phyloP scores from a whole-genome alignment of 2,797 vertebrate genomes.

The Melanotaenia pygmaea region DNA sequence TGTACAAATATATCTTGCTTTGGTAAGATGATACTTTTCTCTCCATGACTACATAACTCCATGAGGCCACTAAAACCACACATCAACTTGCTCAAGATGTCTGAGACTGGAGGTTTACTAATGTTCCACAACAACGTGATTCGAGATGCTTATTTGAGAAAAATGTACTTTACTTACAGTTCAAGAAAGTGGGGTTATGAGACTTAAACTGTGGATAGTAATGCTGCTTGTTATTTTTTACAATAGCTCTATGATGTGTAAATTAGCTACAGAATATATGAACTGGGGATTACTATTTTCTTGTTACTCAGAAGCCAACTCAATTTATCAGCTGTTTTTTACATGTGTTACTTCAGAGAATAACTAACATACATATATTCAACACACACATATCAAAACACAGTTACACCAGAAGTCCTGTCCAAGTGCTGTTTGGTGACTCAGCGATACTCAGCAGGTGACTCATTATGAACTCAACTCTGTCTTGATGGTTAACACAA shows the following conservation, averaged over 20 bases:
- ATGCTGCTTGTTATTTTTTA: neutral
- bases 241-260: neutral
- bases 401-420: neutral
- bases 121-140: neutral
- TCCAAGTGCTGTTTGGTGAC: neutral
- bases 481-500: too few relatives aligned
- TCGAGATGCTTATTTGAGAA: neutral
- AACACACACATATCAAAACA: conserved; percentile 6
- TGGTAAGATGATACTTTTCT: conserved; percentile 71
- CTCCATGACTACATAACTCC: conserved; percentile 55
- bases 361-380: neutral
- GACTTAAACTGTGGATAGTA: neutral
- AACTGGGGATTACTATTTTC: neutral
- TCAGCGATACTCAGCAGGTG: neutral
- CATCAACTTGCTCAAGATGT: conserved; percentile 58
- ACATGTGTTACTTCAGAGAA: neutral
- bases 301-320: neutral
- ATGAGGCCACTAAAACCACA: conserved; percentile 31
- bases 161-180: neutral
- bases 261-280: neutral
- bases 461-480: neutral
- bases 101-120: conserved; percentile 20
- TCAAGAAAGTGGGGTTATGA: neutral
- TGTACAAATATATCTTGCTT: conserved; percentile 76
- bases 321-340: conserved; percentile 12